Evolutionary conservation across 2,113 vertebrate species (phyloP).

Genomic region (Lichenostomus cassidix): DNA sequence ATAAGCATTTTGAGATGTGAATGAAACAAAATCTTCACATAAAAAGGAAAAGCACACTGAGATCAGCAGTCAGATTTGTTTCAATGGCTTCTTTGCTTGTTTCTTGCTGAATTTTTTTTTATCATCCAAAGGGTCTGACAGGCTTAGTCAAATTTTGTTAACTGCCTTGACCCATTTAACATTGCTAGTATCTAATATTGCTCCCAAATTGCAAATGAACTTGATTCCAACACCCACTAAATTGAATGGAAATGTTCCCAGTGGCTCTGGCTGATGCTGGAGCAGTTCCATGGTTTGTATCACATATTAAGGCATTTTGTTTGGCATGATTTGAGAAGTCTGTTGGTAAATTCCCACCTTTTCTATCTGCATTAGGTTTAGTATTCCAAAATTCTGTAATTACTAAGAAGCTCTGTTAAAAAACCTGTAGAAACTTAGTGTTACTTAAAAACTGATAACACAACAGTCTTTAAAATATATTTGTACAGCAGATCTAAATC

Average conservation of each 20-base stretch:
- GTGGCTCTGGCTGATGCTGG: not conserved
- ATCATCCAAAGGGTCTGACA: not conserved
- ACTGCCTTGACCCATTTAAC: constrained; percentile 2
- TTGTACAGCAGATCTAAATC: not conserved
- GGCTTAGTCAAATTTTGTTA: constrained; percentile 4
- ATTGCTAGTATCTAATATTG: not conserved
- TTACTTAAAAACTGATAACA: not conserved
- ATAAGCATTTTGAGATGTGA: not conserved
- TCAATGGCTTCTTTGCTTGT: not conserved
- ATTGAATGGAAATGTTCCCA: constrained; percentile 8
- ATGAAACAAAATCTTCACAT: not conserved
- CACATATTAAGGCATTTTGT: not conserved
- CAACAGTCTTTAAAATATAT: not conserved
- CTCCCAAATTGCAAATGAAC: not conserved
- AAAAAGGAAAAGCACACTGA: not conserved
- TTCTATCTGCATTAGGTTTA: not conserved
- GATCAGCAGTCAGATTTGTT: not conserved
- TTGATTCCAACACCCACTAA: not conserved
- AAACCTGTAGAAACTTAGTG: not conserved
- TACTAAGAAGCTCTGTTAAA: not conserved
- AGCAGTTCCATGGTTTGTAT: not conserved
- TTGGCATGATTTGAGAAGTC: not conserved
- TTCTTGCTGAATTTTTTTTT: not conserved
- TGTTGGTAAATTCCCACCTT: not conserved
- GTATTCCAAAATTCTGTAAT: not conserved